These are phyloP conservation scores for Heliconius ethilla DNA, from an alignment of 2,888 invertebrate species.

Conservation along the genomic window DNA sequence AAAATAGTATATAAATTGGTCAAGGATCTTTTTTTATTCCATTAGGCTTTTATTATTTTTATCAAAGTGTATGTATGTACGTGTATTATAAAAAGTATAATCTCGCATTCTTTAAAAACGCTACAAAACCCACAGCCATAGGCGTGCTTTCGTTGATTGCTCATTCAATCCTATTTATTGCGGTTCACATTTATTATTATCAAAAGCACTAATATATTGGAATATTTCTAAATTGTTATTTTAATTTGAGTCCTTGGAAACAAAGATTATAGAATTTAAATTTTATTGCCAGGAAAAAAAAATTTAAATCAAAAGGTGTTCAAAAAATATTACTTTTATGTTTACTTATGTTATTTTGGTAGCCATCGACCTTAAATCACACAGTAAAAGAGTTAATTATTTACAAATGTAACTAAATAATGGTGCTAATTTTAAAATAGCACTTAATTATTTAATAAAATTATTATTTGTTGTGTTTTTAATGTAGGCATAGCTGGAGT, in stretches of 20 bases:
- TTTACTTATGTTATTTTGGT: no score
- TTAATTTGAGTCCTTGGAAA: not conserved
- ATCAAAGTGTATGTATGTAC: not conserved
- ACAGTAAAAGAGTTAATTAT: no score
- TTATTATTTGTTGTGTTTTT: no score
- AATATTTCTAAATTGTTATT: not conserved
- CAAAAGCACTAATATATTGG: not conserved
- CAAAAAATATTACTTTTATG: no score
- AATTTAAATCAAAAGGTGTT: not conserved
- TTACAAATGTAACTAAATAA: no score
- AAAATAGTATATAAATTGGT: not conserved
- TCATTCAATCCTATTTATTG: constrained; percentile 9
- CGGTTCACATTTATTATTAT: constrained; percentile 12
- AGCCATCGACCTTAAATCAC: no score
- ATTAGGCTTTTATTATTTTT: constrained; percentile 1
- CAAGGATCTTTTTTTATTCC: not conserved
- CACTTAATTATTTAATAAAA: no score
- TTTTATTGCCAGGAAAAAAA: not conserved
- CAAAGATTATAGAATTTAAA: no score
- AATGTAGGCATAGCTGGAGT: no score
- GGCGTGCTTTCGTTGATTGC: not conserved
- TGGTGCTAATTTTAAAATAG: no score
- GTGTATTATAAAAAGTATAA: constrained; percentile 7
- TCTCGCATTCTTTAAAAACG: not conserved
- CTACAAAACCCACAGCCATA: not conserved